Evolutionary conservation across 2,888 invertebrate genomes (phyloP).

Genomic region (Athrips mouffetella): DNA sequence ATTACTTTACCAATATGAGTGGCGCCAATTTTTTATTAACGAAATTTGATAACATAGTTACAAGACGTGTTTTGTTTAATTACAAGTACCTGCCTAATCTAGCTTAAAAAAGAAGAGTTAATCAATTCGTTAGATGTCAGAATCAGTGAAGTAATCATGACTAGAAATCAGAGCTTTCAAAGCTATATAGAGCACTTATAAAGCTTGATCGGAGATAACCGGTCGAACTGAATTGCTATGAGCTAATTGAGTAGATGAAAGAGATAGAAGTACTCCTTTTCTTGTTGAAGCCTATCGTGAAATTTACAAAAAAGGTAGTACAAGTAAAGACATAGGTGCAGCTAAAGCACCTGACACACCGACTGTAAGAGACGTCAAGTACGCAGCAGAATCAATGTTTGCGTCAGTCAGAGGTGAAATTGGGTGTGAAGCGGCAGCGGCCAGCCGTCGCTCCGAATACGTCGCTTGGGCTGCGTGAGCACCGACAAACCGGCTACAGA

Average conservation of each 20-base stretch:
- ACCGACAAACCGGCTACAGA: conserved; percentile 64
- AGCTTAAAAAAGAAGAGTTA: conserved; percentile 9
- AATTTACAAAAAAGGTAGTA: background rate
- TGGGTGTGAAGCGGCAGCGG: conserved; percentile 77
- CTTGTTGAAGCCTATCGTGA: background rate
- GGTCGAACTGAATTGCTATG: conserved; percentile 1
- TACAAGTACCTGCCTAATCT: background rate
- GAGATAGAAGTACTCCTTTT: background rate
- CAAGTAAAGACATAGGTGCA: background rate
- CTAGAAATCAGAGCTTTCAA: conserved; percentile 6
- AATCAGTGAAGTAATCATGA: conserved; percentile 6
- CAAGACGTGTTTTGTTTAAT: background rate
- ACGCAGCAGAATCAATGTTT: conserved; percentile 70
- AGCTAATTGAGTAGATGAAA: conserved; percentile 5
- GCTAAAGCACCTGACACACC: conserved; percentile 52
- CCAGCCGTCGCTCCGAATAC: conserved; percentile 76
- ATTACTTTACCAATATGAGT: conserved; percentile 42
- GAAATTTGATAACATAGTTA: conserved; percentile 15
- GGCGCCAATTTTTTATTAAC: conserved; percentile 58
- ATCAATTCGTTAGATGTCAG: conserved; percentile 2
- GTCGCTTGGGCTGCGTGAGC: conserved; percentile 65
- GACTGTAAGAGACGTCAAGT: conserved; percentile 46
- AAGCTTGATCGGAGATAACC: conserved; percentile 10
- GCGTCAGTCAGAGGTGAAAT: conserved; percentile 78
- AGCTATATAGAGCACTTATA: conserved; percentile 12